Base-by-base conservation (phyloP, 2,888 invertebrate genomes). In the Stratiomys singularior region DNA sequence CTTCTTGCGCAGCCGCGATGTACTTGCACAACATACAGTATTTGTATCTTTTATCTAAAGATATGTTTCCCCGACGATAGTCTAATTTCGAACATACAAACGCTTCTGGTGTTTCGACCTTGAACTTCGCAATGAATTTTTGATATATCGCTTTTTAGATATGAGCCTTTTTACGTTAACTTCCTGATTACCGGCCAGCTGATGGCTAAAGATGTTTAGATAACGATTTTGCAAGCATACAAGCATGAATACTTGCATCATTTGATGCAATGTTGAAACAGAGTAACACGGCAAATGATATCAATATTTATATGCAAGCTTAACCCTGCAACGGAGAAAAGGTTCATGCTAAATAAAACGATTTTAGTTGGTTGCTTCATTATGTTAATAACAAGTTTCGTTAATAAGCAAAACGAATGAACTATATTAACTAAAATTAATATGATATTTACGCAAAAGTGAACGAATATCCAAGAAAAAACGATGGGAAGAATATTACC, bases 101-200 rank as follows among this genome's bases (percentile, higher is more conserved):
- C 52, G 44, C 37, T 9, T 37, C 28, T 28, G 37, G 11, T 18
- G 44, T 4, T 18, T 15, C 69, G 69, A 69, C 69, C 69, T 69
- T 69, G 69, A 69, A 44, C 69, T 69, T n/a, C 44, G 25, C 69
- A 69, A 7, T 69, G 46, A 69, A 69, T 69, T 69, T n/a, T 25
- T 15, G 69, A 25, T 46, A 46, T 47, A 27, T 47, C 69, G 44
- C 44, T 21, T 67, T 46, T 13, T 15, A 46, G 11, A 25, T n/a
- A 18, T 18, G 60, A 25, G 9, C 37, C 4, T 52, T 3, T 52
- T 52, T 52, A 15, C 52, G 3, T 13, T 2, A 13, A 13, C 15
- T 52, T 15, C 7, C 52, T 15, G 52, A 13, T 52, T 52, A 52
- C 15, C 52, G 18, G 15, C 52, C 52, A 18, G 52, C 4, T 52